Conservation (phyloP, 2,797 vertebrate genomes). For the Trichosurus vulpecula region DNA sequence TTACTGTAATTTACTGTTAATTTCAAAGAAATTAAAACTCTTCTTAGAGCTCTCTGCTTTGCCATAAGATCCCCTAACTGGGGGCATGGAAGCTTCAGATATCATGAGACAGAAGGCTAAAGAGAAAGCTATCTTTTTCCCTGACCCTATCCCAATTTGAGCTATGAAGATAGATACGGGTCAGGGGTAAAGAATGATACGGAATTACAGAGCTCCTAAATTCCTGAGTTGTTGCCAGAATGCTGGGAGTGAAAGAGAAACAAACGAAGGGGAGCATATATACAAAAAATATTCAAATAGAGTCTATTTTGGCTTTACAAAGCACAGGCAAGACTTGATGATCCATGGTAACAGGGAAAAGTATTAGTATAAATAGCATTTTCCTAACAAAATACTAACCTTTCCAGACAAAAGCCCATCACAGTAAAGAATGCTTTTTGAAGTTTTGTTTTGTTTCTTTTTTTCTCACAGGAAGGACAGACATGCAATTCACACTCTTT, state of each 20-base stretch:
- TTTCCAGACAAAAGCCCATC: background rate
- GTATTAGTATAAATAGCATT: background rate
- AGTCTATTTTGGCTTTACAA: background rate
- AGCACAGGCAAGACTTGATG: background rate
- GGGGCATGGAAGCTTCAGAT: background rate
- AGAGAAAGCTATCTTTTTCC: background rate
- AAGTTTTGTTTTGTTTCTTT: background rate
- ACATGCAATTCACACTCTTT: background rate
- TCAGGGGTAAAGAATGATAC: background rate
- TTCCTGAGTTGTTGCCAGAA: background rate
- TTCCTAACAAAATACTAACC: background rate
- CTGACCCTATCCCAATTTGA: background rate
- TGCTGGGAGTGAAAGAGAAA: background rate
- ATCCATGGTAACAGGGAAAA: background rate
- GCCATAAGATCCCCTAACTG: constrained; percentile 1
- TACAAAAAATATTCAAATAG: background rate
- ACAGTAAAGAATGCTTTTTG: background rate
- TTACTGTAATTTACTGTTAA: constrained; percentile 16
- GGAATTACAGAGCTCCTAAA: background rate
- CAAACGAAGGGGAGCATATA: background rate
- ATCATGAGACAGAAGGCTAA: background rate
- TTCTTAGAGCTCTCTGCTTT: constrained; percentile 12
- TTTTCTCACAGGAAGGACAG: background rate
- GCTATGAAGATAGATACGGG: background rate
- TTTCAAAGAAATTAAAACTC: constrained; percentile 45